Evolutionary conservation across 2,113 vertebrate genomes (phyloP).

Genomic region (Clarias batrachus): DNA sequence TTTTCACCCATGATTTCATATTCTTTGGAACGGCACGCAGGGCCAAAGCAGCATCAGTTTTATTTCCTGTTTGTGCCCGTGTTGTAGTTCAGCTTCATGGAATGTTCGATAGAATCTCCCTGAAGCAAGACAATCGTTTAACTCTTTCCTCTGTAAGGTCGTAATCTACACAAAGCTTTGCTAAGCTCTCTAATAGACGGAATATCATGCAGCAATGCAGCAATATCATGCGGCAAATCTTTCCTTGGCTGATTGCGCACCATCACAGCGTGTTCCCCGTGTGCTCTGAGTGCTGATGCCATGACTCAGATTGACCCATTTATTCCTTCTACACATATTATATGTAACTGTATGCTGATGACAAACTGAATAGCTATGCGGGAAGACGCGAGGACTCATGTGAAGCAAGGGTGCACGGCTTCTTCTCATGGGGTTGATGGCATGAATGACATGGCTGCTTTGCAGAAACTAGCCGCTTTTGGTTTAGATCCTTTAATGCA

Average conservation of each 20-base stretch:
- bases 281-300: background rate
- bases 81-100: background rate
- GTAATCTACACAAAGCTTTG: background rate
- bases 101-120: conserved; percentile 8
- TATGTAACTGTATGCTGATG: background rate
- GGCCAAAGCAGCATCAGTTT: background rate
- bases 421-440: background rate
- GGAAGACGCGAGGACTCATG: background rate
- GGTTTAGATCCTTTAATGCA: background rate
- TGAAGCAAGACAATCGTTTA: background rate
- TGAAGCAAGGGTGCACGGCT: background rate
- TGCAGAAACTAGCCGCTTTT: background rate
- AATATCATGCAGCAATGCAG: background rate
- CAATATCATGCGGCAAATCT: background rate
- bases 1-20: conserved; percentile 26
- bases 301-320: conserved; percentile 33
- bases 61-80: conserved; percentile 28
- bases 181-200: background rate
- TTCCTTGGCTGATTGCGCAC: background rate
- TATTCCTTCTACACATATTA: background rate
- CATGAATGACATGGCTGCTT: background rate
- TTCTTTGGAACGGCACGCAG: conserved; percentile 9
- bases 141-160: background rate
- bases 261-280: conserved; percentile 18
- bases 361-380: background rate